These are phyloP conservation scores for Sinhomidia bicolor DNA, from an alignment of 2,888 invertebrate genomes.

Conservation along the genomic window DNA sequence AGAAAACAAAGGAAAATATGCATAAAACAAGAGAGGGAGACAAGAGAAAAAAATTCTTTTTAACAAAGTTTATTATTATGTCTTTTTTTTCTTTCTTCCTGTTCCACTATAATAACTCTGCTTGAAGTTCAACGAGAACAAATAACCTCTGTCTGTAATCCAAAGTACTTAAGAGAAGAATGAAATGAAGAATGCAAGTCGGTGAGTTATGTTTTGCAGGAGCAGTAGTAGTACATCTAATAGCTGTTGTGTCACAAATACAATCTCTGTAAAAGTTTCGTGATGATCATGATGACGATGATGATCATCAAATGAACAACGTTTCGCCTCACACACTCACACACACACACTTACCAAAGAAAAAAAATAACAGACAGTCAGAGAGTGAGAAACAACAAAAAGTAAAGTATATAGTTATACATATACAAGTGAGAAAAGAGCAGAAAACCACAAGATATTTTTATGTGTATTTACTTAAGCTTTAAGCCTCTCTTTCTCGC, in stretches of 20 bases:
- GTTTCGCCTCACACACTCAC: not conserved
- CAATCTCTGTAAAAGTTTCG: not conserved
- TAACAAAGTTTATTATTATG: not conserved
- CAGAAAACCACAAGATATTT: slow-evolving; percentile 29
- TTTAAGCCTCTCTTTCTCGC: not conserved
- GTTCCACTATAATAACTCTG: not conserved
- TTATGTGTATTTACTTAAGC: slow-evolving; percentile 57
- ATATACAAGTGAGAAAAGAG: not conserved
- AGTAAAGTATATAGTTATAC: not conserved
- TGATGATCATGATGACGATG: not conserved
- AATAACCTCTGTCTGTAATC: not conserved
- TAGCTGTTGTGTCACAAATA: slow-evolving; percentile 3
- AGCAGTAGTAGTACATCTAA: not conserved
- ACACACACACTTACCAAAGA: not conserved
- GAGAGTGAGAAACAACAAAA: not conserved
- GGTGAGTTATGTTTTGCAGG: slow-evolving; percentile 26
- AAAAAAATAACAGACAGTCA: not conserved
- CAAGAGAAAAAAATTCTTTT: not conserved
- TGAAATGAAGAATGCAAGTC: slow-evolving; percentile 30
- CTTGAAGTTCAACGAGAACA: not conserved
- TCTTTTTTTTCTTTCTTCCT: not conserved
- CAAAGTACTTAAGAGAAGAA: slow-evolving; percentile 23
- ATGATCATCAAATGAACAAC: not conserved
- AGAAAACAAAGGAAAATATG: not conserved
- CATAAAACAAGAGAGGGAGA: not conserved